These are phyloP conservation scores for Griposia aprilina DNA, from an alignment of 2,888 invertebrate genomes.

Conservation along the genomic window DNA sequence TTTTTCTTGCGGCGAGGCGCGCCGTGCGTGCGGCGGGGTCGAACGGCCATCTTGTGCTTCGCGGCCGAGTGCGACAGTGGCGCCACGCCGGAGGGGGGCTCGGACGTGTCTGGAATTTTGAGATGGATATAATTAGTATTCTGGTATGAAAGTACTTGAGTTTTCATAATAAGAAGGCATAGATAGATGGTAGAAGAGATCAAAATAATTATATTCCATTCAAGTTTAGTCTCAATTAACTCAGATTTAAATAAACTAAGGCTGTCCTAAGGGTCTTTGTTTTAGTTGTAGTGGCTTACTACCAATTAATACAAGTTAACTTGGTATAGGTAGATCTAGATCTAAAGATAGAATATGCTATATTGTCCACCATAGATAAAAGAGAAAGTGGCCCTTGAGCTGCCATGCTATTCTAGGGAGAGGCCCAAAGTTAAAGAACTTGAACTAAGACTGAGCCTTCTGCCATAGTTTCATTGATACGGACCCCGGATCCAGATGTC, in stretches of 20 bases:
- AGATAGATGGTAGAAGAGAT: not conserved
- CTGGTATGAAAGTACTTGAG: not conserved
- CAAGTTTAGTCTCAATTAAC: not conserved
- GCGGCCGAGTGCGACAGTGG: slow-evolving; percentile 95
- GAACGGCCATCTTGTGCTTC: slow-evolving; percentile 94
- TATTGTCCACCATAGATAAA: not conserved
- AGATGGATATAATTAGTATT: not conserved
- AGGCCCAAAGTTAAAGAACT: not conserved
- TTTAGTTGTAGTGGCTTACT: not conserved
- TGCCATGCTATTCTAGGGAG: not conserved
- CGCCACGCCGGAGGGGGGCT: slow-evolving; percentile 89
- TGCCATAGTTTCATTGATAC: not conserved
- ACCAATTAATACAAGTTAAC: not conserved
- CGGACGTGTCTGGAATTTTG: slow-evolving; percentile 81
- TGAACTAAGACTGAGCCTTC: not conserved
- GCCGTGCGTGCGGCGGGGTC: slow-evolving; percentile 94
- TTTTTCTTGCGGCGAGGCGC: slow-evolving; percentile 92
- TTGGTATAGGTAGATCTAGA: not conserved
- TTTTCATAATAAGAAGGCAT: not conserved
- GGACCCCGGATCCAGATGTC: not conserved
- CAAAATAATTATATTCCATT: not conserved
- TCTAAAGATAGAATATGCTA: not conserved
- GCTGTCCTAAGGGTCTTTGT: not conserved
- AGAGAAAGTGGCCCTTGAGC: not conserved
- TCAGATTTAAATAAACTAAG: not conserved